Conservation (phyloP, 2,113 vertebrate genomes). For the Talpa occidentalis region DNA sequence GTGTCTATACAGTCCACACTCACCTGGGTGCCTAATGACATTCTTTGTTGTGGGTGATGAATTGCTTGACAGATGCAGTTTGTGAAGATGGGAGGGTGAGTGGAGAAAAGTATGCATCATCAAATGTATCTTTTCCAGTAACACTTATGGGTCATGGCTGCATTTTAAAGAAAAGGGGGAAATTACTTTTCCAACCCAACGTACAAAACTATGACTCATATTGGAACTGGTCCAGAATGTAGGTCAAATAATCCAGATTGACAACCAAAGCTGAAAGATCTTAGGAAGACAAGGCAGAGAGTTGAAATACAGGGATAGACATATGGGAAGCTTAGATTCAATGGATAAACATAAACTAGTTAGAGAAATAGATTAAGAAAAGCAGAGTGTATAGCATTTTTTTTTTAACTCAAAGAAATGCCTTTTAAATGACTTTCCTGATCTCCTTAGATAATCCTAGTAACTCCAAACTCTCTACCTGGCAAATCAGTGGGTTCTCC, state of each 20-base stretch:
- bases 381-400: background rate
- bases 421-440: conserved; percentile 53
- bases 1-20: background rate
- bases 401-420: background rate
- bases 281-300: conserved; percentile 34
- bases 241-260: conserved; percentile 60
- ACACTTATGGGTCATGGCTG: conserved; percentile 8
- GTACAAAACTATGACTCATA: conserved; percentile 72
- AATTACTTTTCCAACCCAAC: conserved; percentile 67
- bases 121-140: conserved; percentile 19
- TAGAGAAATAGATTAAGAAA: background rate
- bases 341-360: background rate
- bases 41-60: background rate
- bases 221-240: conserved; percentile 57
- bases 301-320: conserved; percentile 12
- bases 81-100: background rate
- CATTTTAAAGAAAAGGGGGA: conserved; percentile 58
- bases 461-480: conserved; percentile 77
- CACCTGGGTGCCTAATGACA: background rate
- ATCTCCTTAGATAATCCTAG: conserved; percentile 79
- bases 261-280: conserved; percentile 44
- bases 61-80: background rate
- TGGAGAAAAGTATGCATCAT: background rate
- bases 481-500: conserved; percentile 64
- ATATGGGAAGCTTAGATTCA: background rate